phyloP scores from a whole-genome alignment of 2,113 vertebrate species.

The Trochalopteron elliotii region DNA sequence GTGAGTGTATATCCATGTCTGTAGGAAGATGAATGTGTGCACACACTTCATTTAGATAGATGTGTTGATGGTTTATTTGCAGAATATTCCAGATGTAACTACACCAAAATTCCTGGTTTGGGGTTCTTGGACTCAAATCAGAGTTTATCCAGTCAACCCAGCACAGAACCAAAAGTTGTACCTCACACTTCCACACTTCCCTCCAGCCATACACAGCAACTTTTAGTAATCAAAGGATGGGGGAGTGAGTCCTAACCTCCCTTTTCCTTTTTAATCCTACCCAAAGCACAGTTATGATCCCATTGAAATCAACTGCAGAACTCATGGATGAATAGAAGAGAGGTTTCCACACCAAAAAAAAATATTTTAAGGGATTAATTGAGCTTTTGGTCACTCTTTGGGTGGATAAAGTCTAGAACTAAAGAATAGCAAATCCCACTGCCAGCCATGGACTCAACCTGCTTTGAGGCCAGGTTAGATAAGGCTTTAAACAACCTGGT shows the following conservation, averaged over 20 bases:
- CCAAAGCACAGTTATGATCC: background rate
- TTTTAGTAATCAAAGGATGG: background rate
- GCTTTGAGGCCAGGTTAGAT: background rate
- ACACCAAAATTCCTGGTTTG: background rate
- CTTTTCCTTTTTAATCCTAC: background rate
- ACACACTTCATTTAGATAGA: fast-evolving
- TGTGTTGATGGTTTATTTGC: background rate
- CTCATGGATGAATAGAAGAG: background rate
- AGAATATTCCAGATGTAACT: background rate
- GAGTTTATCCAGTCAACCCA: background rate
- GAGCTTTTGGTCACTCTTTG: background rate
- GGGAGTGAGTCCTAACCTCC: too few species aligned
- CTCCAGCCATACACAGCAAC: background rate
- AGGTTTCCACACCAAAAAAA: background rate
- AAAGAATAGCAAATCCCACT: background rate
- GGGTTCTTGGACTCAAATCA: background rate
- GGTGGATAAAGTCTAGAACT: background rate
- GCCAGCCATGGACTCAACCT: background rate
- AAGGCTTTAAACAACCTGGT: background rate
- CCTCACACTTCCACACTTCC: background rate
- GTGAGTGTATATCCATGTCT: fast-evolving
- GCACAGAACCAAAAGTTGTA: background rate
- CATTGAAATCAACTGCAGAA: background rate
- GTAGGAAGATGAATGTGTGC: too few species aligned
- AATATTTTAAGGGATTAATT: background rate